Base-by-base conservation (phyloP, 1,140 invertebrate genomes). In the Ectropis grisescens region DNA sequence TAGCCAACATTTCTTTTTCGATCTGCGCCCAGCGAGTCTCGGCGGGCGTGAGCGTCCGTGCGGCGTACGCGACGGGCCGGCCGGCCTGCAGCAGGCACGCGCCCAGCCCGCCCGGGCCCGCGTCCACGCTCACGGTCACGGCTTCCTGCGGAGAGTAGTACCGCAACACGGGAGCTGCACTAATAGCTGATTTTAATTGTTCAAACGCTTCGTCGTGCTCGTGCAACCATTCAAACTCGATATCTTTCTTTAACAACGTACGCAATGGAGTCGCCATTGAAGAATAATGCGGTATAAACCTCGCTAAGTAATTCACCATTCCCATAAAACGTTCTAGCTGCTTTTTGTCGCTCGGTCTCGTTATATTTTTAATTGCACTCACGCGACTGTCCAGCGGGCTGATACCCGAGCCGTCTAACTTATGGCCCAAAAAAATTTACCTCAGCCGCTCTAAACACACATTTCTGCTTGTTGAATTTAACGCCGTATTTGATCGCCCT, bases 341-440 rank as follows among this genome's bases (percentile, higher is more conserved):
- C 10, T 26, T 26, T n/a, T n/a, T 6, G 24, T 26, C 24, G 2
- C 10, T 6, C 4, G 24, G 24, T 3, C 10, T n/a, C 10, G 24
- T 2, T 2, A 26, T 26, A n/a, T 26, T 26, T 7, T 6, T 10
- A 3, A 26, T 26, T 4, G 24, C 24, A 6, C 24, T 4, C 4
- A 26, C n/a, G 2, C 10, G 6, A 26, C 6, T 26, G 2, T 4
- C 4, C 6, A n/a, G 2, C 10, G 24, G 24, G 3, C 24, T 26
- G 2, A 26, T 26, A 6, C 24, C 24, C 2, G 2, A n/a, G 3
- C 10, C n/a, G 10, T 26, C n/a, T 6, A 26, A 26, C 4, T 2
- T 10, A 26, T 26, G 24, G 10, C 24, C 24, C n/a, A 26, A 26
- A 10, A 26, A 26, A 26, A 26, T 26, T 22, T 26, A 26, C 24